phyloP scores from a whole-genome alignment of 2,113 vertebrate genomes.

The Tachysurus fulvidraco region DNA sequence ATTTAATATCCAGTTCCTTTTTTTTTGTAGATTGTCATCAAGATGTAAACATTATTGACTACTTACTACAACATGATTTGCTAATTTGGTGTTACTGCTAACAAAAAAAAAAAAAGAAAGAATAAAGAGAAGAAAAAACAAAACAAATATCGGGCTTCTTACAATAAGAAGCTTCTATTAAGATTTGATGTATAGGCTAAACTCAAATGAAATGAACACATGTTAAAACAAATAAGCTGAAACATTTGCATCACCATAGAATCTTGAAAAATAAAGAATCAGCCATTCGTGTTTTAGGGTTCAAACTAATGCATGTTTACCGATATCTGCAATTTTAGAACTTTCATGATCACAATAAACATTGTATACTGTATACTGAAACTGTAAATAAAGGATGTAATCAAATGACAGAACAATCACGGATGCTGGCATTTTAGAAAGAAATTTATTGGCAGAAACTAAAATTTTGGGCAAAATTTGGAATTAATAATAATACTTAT shows the following conservation, averaged over 20 bases:
- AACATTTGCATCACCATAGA: background rate
- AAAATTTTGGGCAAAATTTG: background rate
- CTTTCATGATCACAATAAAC: background rate
- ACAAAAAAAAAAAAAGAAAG: background rate
- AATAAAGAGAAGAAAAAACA: background rate
- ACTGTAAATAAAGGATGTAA: background rate
- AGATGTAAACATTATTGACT: conserved; percentile 36
- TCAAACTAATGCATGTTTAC: background rate
- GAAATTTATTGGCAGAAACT: background rate
- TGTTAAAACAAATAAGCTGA: background rate
- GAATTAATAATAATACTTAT: background rate
- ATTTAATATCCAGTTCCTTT: conserved; percentile 26
- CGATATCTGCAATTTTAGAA: background rate
- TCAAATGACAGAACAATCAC: background rate
- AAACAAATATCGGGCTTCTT: background rate
- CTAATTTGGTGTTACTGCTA: background rate
- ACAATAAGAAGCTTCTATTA: background rate
- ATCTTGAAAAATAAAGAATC: background rate
- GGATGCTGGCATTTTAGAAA: background rate
- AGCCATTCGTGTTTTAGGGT: background rate
- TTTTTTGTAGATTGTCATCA: background rate
- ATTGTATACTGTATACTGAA: background rate
- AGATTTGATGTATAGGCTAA: background rate
- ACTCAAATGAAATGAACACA: background rate
- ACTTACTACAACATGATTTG: conserved; percentile 1